phyloP scores from a whole-genome alignment of 1,140 invertebrate genomes.

The Monomorium pharaonis region DNA sequence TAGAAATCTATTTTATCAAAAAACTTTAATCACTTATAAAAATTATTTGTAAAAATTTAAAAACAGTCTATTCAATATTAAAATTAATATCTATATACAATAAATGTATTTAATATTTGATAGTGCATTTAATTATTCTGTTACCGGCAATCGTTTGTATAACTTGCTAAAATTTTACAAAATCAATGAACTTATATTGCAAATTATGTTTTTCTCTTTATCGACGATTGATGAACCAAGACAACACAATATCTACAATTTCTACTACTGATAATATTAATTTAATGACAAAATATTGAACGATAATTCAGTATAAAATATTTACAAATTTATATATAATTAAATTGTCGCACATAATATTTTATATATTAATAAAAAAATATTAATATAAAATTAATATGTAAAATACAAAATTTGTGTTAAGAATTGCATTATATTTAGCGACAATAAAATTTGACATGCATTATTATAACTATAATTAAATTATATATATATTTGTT shows the following conservation, averaged over 20 bases:
- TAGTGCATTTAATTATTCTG: not conserved
- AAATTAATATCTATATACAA: not conserved
- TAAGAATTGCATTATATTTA: not conserved
- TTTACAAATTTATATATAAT: not conserved
- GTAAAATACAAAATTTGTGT: not conserved
- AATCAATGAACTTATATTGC: not conserved
- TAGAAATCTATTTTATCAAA: conserved; percentile 6
- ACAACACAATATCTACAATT: not conserved
- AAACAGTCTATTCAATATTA: not conserved
- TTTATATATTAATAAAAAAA: not conserved
- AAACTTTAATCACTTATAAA: not conserved
- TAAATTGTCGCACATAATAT: not conserved
- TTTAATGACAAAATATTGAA: not conserved
- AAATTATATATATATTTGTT: too few relatives aligned
- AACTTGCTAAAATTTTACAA: not conserved
- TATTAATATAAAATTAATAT: not conserved
- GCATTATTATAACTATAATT: too few relatives aligned
- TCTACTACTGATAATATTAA: not conserved
- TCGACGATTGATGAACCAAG: not conserved
- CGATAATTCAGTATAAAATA: not conserved
- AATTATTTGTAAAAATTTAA: not conserved
- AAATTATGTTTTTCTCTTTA: not conserved
- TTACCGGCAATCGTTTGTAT: not conserved
- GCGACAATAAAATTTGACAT: not conserved
- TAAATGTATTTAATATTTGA: not conserved